These are phyloP conservation scores for Danaus plexippus DNA, from an alignment of 1,140 invertebrate species.

Conservation along the genomic window DNA sequence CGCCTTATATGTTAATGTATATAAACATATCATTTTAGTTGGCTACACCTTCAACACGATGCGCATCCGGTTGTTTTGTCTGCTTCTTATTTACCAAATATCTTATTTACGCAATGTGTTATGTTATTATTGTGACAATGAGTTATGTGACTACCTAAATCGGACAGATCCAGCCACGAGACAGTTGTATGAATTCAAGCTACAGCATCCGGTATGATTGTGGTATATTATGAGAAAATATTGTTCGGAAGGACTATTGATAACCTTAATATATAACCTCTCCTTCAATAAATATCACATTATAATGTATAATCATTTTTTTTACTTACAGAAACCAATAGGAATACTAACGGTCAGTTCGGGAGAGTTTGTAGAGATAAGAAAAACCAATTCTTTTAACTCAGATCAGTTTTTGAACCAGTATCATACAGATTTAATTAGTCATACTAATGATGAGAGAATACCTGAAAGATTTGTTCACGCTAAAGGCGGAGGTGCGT, in stretches of 20 bases:
- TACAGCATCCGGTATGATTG: constrained; percentile 17
- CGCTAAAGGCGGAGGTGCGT: constrained; percentile 94
- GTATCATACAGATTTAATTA: constrained; percentile 82
- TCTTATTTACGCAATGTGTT: too few relatives aligned
- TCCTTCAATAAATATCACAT: background rate
- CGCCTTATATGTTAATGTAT: too few relatives aligned
- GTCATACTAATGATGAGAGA: constrained; percentile 58
- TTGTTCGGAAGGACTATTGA: too few relatives aligned
- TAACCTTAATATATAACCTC: too few relatives aligned
- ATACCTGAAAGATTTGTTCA: constrained; percentile 96
- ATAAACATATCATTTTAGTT: too few relatives aligned
- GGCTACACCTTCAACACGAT: too few relatives aligned
- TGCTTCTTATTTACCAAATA: too few relatives aligned
- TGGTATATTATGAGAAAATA: too few relatives aligned
- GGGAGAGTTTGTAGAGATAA: constrained; percentile 81
- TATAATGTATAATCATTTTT: background rate
- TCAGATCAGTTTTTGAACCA: constrained; percentile 81
- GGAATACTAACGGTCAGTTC: constrained; percentile 75
- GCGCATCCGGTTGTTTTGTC: too few relatives aligned
- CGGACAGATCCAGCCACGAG: constrained; percentile 16
- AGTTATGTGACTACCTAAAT: constrained; percentile 18
- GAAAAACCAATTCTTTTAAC: constrained; percentile 71
- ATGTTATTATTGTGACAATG: background rate
- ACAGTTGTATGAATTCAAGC: constrained; percentile 21
- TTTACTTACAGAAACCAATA: constrained; percentile 47